phyloP scores from a whole-genome alignment of 1,140 invertebrate genomes.

The Lethocerus indicus region DNA sequence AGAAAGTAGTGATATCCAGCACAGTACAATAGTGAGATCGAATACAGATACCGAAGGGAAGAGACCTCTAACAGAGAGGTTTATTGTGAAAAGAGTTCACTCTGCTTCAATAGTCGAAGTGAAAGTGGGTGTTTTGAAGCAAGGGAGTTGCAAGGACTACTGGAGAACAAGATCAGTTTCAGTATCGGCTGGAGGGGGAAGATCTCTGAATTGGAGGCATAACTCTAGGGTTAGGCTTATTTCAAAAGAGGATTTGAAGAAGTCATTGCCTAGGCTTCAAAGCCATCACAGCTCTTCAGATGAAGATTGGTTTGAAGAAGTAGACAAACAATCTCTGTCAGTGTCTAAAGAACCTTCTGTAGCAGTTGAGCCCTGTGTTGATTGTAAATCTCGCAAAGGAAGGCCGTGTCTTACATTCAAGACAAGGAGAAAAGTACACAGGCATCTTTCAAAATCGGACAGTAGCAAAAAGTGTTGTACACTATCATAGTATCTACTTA shows the following conservation, averaged over 20 bases:
- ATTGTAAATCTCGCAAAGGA: no score
- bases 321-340: conserved; percentile 8
- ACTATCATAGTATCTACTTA: no score
- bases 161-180: conserved; percentile 17
- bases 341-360: no score
- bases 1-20: no score
- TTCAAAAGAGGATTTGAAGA: conserved; percentile 17
- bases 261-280: conserved; percentile 19
- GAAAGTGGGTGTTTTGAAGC: conserved; percentile 13
- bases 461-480: no score
- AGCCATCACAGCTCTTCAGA: conserved; percentile 24
- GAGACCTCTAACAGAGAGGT: conserved; percentile 11
- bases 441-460: no score
- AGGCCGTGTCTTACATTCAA: no score
- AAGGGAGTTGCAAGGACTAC: conserved; percentile 12
- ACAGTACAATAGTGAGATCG: no score
- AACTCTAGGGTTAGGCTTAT: conserved; percentile 18
- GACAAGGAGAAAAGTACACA: no score
- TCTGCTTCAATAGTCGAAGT: conserved; percentile 18
- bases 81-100: conserved; percentile 17
- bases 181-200: conserved; percentile 8
- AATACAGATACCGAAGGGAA: background rate
- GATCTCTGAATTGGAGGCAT: background rate
- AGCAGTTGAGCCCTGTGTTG: no score
- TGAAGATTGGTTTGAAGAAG: conserved; percentile 26